Base-by-base conservation (phyloP, 1,140 invertebrate species). In the Bombus superbus region DNA sequence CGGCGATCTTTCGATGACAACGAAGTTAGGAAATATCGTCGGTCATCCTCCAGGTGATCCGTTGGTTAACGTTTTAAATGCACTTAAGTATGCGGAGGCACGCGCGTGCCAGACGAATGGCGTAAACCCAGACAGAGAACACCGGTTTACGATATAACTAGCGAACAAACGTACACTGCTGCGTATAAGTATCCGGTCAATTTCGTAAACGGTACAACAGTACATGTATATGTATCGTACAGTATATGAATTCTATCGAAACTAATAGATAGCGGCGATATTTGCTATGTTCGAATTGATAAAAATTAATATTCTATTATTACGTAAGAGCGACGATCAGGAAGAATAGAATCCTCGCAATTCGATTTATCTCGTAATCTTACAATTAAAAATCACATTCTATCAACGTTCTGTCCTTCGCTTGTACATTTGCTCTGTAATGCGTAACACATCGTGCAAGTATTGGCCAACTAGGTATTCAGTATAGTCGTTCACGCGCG, bases 91-190 rank as follows among this genome's bases (percentile, higher is more conserved):
- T 90, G 89, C 86, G 71, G 25, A 53, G 83, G 47, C 89, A 90
- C 89, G 89, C 75, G 82, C 83, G 75, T 64, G 71, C 57, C 72
- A 82, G 85, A 90, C 89, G 83, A 90, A 91, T 81, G 82, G 59
- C 75, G 89, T 89, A 91, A 90, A 90, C 86, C 66, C 76, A 69
- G 85, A 71, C 82, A 72, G 57, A 72, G 13, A 38, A 68, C 53
- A 81, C 76, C 72, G 75, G 80, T 88, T 89, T 44, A 73, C 64
- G 25, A 57, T 85, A 78, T 35, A 84, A 59, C 86, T 77, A 85
- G 25, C 59, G 22, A 22, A 40, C 38, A 68, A 72, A 32, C 69
- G 75, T 28, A 74, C 53, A 75, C 40, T 25, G 59, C 4, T 47
- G 25, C 47, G 62, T 62, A 76, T 69, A 66, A 88, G 84, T 64